Evolutionary conservation across 1,140 invertebrate species (phyloP).

Genomic region (Scaptodrosophila lebanonensis): DNA sequence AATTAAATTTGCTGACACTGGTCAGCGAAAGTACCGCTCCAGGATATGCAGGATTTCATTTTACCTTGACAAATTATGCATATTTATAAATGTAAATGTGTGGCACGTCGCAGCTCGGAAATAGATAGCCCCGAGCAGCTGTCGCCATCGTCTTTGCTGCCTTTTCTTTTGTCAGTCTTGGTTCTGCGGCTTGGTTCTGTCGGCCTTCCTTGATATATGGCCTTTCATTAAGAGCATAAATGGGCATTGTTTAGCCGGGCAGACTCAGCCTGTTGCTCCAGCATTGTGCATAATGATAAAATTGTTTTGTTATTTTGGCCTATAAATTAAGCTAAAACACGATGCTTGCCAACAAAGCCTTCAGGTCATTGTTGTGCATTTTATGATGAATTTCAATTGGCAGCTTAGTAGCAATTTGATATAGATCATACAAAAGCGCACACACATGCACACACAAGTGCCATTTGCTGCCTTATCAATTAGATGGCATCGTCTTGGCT

Average conservation of each 20-base stretch:
- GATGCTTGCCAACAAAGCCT: slow-evolving; percentile 2
- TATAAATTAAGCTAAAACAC: slow-evolving; percentile 45
- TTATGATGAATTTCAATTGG: slow-evolving; percentile 62
- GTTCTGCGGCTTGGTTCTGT: too few species aligned
- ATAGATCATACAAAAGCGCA: too few species aligned
- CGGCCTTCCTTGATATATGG: slow-evolving; percentile 47
- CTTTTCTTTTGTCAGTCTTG: too few species aligned
- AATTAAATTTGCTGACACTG: slow-evolving; percentile 41
- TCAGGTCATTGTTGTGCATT: slow-evolving; percentile 8
- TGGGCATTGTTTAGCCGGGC: slow-evolving; percentile 42
- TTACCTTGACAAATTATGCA: slow-evolving; percentile 54
- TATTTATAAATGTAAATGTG: slow-evolving; percentile 64
- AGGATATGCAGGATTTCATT: slow-evolving; percentile 46
- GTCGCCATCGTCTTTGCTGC: too few species aligned
- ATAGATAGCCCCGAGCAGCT: too few species aligned
- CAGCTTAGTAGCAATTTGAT: slow-evolving; percentile 32
- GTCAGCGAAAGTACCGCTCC: slow-evolving; percentile 14
- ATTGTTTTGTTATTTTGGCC: slow-evolving; percentile 43
- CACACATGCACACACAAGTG: too few species aligned
- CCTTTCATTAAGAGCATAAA: slow-evolving; percentile 63
- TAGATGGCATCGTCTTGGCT: slow-evolving; percentile 42
- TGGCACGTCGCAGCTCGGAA: too few species aligned
- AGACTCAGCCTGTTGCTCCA: slow-evolving; percentile 47
- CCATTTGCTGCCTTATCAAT: slow-evolving; percentile 55
- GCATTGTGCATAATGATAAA: slow-evolving; percentile 29